Percentiles rank a stretch among this genome's conserved stretches.
Evolutionary conservation across 1,140 invertebrate species (phyloP).

Genomic region (Zaprionus ghesquierei): DNA sequence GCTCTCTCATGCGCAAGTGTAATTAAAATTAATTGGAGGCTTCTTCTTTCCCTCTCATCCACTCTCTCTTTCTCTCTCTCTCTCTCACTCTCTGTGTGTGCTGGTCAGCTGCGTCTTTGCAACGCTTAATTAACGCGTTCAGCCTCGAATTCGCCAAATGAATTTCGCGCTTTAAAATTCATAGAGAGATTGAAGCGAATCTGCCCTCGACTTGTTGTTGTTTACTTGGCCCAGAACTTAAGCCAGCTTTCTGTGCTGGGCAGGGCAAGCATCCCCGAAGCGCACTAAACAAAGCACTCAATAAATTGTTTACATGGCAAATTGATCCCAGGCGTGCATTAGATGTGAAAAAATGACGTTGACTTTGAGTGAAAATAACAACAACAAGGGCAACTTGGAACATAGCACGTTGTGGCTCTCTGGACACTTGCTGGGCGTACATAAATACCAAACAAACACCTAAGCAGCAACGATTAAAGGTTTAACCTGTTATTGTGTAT

Average conservation of each 20-base stretch:
- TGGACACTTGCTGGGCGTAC: constrained; percentile 40
- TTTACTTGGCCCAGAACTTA: constrained; percentile 49
- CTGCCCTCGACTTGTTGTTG: constrained; percentile 15
- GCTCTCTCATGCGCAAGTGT: constrained; percentile 52
- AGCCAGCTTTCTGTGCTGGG: no score
- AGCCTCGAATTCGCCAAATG: constrained; percentile 45
- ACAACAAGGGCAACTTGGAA: constrained; percentile 13
- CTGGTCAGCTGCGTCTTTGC: constrained; percentile 50
- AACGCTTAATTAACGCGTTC: constrained; percentile 63
- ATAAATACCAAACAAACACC: constrained; percentile 29
- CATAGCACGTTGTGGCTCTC: constrained; percentile 9
- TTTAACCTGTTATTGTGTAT: no score
- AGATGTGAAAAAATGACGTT: constrained; percentile 82
- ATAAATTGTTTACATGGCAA: constrained; percentile 81
- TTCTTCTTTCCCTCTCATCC: constrained; percentile 47
- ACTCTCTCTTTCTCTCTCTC: no score
- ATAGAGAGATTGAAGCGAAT: constrained; percentile 22
- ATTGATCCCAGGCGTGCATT: constrained; percentile 80
- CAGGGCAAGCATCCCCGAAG: constrained; percentile 74
- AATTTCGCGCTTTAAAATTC: constrained; percentile 61
- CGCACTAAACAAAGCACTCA: constrained; percentile 78
- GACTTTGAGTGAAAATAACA: constrained; percentile 65
- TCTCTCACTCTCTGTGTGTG: no score
- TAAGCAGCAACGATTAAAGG: background rate
- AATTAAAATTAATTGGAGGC: constrained; percentile 81